Conservation (phyloP, 1,140 invertebrate species). For the Adoxophyes honmai region DNA sequence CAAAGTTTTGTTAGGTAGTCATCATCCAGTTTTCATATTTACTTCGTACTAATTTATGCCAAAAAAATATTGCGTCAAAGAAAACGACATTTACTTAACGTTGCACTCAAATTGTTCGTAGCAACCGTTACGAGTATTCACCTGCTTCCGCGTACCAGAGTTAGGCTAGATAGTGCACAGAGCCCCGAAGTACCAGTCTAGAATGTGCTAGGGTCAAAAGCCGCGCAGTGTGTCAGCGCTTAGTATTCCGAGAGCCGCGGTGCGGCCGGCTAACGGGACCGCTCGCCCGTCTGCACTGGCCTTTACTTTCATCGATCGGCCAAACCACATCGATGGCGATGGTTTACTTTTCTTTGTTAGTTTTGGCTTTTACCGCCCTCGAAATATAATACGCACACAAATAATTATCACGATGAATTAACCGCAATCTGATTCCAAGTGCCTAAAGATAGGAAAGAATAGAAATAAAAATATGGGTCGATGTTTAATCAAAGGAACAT, state of each 20-base stretch:
- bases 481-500: no score
- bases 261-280: conserved; percentile 66
- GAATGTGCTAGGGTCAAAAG: conserved; percentile 75
- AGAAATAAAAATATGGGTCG: no score
- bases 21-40: no score
- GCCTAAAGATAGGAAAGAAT: no score
- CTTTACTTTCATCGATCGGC: conserved; percentile 74
- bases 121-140: background rate
- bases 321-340: conserved; percentile 41
- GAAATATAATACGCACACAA: conserved; percentile 29
- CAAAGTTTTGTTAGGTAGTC: no score
- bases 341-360: conserved; percentile 75
- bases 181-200: conserved; percentile 67
- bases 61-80: no score
- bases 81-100: no score
- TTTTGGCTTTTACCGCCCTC: conserved; percentile 37
- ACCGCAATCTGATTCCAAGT: no score
- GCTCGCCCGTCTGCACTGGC: conserved; percentile 55
- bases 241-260: conserved; percentile 68
- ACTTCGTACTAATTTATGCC: no score
- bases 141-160: background rate
- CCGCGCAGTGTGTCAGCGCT: conserved; percentile 74
- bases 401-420: no score
- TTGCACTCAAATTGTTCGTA: no score
- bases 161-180: conserved; percentile 35